phyloP scores from a whole-genome alignment of 2,888 invertebrate genomes.

The Parnassius smintheus region DNA sequence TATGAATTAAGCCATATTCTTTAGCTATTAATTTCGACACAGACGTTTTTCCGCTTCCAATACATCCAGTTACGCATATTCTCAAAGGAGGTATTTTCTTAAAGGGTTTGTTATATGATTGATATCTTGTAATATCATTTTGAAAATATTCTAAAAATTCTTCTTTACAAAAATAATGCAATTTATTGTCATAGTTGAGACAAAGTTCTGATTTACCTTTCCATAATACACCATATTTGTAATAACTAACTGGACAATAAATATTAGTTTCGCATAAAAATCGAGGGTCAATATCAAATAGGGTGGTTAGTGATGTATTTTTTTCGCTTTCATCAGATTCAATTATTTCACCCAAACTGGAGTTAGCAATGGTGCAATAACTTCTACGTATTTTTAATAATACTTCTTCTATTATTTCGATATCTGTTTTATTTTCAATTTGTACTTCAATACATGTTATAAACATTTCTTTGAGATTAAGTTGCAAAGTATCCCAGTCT shows the following conservation, averaged over 20 bases:
- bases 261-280: conserved; percentile 79
- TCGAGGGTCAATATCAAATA: conserved; percentile 52
- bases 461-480: conserved; percentile 61
- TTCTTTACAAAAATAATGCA: conserved; percentile 77
- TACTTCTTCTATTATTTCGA: conserved; percentile 60
- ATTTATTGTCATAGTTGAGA: conserved; percentile 74
- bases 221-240: conserved; percentile 78
- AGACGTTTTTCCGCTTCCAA: conserved; percentile 78
- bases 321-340: conserved; percentile 47
- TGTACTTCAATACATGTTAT: conserved; percentile 70
- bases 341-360: conserved; percentile 47
- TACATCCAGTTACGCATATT: conserved; percentile 80
- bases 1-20: conserved; percentile 77
- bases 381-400: conserved; percentile 57
- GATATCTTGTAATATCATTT: conserved; percentile 70
- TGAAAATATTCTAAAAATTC: conserved; percentile 73
- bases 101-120: conserved; percentile 65
- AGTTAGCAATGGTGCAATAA: conserved; percentile 46
- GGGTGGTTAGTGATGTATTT: conserved; percentile 43
- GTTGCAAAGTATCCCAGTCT: conserved; percentile 61
- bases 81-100: conserved; percentile 71
- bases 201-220: conserved; percentile 81
- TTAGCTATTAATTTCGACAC: conserved; percentile 72
- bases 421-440: conserved; percentile 64
- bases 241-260: conserved; percentile 83